Percentiles rank a stretch among this genome's conserved stretches.
These are phyloP conservation scores for Tenodera sinensis DNA, from an alignment of 2,888 invertebrate genomes.

Conservation along the genomic window DNA sequence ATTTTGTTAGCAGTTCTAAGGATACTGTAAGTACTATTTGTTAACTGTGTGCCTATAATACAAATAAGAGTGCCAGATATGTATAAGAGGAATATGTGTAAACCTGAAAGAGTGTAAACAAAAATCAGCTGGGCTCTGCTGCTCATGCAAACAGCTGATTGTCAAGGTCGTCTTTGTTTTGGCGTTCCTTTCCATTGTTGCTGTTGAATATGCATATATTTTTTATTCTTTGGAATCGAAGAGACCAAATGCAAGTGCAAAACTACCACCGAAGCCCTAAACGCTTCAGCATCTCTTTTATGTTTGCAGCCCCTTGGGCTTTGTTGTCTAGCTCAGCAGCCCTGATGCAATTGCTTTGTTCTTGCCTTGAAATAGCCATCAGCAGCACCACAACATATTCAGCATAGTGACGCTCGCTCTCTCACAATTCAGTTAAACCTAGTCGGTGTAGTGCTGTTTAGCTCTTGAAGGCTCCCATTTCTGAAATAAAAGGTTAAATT, in stretches of 20 bases:
- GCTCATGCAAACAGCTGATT: slow-evolving; percentile 22
- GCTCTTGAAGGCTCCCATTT: too few species aligned
- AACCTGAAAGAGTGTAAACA: background rate
- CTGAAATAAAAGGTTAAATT: too few species aligned
- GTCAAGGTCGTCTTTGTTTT: slow-evolving; percentile 29
- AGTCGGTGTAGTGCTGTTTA: too few species aligned
- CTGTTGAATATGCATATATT: background rate
- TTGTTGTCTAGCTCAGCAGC: background rate
- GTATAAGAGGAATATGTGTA: background rate
- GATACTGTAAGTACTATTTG: background rate
- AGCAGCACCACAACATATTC: background rate
- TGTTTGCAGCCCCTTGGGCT: background rate
- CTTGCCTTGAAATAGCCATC: background rate
- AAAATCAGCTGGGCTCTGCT: slow-evolving; percentile 14
- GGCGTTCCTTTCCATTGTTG: background rate
- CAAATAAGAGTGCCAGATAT: background rate
- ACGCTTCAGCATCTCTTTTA: background rate
- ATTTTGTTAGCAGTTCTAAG: background rate
- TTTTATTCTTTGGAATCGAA: background rate
- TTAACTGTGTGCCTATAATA: background rate
- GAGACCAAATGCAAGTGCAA: background rate
- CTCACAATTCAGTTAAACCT: background rate
- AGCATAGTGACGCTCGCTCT: background rate
- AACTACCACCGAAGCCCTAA: background rate
- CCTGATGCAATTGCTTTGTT: background rate